Evolutionary conservation across 2,797 vertebrate species (phyloP).

Genomic region (Kryptopterus vitreolus): DNA sequence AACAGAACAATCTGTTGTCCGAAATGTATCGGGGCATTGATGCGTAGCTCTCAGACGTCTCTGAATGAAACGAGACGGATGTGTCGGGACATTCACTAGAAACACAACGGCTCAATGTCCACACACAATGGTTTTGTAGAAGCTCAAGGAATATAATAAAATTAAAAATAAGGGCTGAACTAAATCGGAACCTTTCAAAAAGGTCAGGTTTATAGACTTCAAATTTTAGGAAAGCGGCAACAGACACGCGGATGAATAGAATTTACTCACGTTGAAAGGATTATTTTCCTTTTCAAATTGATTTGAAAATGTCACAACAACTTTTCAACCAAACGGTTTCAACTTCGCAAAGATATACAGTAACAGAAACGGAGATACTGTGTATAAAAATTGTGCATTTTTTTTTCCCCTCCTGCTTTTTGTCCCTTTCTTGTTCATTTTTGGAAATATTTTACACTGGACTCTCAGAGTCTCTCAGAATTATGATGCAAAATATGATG

Average conservation of each 20-base stretch:
- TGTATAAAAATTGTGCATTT: no score
- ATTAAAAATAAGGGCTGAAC: neutral
- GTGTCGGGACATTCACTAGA: slow-evolving; percentile 10
- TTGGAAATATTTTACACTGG: no score
- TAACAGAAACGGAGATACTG: no score
- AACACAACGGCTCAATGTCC: slow-evolving; percentile 19
- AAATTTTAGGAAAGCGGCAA: neutral
- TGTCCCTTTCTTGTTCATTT: no score
- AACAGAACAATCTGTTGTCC: neutral
- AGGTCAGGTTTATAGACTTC: neutral
- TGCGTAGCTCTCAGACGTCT: slow-evolving; percentile 4
- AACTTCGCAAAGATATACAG: no score
- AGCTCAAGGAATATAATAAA: neutral
- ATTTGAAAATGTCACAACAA: no score
- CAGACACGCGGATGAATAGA: no score
- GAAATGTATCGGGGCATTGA: slow-evolving; percentile 9
- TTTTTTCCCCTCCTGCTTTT: no score
- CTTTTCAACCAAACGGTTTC: no score
- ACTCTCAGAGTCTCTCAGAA: no score
- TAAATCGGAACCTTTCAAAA: neutral
- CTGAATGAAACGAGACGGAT: neutral
- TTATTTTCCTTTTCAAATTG: neutral
- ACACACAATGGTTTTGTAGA: slow-evolving; percentile 8
- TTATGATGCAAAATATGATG: no score
- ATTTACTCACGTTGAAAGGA: neutral